Conservation (phyloP, 1,140 invertebrate species). For the Rhopalosiphum padi region DNA sequence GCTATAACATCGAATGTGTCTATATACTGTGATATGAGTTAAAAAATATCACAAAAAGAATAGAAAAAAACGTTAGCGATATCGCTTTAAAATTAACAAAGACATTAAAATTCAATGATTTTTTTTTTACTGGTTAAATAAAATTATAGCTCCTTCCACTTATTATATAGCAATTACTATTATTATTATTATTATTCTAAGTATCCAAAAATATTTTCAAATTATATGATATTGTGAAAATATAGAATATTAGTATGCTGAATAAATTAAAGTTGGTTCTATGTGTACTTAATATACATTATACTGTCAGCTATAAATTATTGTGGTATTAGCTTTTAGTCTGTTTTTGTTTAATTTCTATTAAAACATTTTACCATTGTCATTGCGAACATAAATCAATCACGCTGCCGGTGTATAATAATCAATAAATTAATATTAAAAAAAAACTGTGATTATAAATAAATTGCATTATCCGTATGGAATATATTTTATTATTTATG, state of each 20-base stretch:
- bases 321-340: background rate
- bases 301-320: background rate
- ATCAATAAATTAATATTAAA: background rate
- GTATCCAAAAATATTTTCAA: background rate
- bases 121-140: background rate
- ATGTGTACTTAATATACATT: background rate
- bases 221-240: background rate
- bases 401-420: background rate
- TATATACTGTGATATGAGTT: background rate
- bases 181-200: background rate
- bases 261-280: background rate
- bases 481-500: background rate
- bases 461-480: background rate
- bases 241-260: background rate
- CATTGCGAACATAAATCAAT: background rate
- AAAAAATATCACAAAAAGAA: background rate
- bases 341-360: constrained; percentile 6
- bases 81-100: background rate
- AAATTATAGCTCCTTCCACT: background rate
- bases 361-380: background rate
- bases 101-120: background rate
- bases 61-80: background rate
- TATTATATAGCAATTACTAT: background rate
- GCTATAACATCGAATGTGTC: background rate
- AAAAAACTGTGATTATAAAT: background rate